A percentile compares a stretch with the other conserved stretches of the same genome.
These are phyloP conservation scores for Glyptemys insculpta DNA, from an alignment of 2,797 vertebrate genomes.

Conservation along the genomic window DNA sequence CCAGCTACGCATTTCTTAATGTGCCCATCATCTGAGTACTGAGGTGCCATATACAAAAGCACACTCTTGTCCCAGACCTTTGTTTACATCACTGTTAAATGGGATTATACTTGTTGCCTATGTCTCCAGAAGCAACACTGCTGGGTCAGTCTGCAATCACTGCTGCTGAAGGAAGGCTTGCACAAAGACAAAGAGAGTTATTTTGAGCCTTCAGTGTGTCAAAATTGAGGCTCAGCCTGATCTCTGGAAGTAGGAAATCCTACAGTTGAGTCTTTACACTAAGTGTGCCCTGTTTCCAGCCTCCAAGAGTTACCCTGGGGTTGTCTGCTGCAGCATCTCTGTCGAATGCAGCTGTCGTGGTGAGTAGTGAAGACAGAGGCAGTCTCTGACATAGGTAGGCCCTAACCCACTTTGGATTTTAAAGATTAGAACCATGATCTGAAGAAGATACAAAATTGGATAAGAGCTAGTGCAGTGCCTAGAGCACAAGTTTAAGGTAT, in stretches of 20 bases:
- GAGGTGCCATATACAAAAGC: background rate
- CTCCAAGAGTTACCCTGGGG: background rate
- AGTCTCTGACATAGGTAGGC: background rate
- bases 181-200: background rate
- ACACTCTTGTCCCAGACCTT: background rate
- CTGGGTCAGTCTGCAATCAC: background rate
- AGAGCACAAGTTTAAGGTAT: background rate
- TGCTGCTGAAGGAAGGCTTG: background rate
- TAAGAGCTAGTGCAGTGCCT: rapidly evolving
- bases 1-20: background rate
- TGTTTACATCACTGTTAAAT: background rate
- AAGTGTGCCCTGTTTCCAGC: background rate
- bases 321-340: background rate
- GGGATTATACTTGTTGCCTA: background rate
- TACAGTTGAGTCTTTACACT: background rate
- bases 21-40: background rate
- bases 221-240: background rate
- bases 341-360: background rate
- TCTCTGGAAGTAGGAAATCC: background rate
- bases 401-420: background rate
- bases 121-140: background rate
- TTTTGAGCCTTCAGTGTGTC: background rate
- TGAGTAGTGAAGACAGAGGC: background rate
- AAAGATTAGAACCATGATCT: background rate
- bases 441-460: background rate